Conservation (phyloP, 2,113 vertebrate genomes). For the Phalacrocorax aristotelis region DNA sequence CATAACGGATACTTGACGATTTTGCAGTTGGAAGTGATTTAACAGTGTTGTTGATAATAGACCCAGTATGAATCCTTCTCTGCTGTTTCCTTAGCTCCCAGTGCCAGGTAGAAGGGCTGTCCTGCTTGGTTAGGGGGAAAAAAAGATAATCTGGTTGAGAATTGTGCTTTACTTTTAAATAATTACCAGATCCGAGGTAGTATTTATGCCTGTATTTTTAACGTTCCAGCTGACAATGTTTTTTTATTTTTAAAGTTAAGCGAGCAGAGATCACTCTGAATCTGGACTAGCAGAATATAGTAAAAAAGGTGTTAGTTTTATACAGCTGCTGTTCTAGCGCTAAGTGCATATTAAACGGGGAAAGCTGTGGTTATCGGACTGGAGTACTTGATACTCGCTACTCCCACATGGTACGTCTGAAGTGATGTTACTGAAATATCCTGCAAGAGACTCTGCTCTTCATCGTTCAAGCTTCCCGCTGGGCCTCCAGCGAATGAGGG, state of each 20-base stretch:
- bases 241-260: not conserved
- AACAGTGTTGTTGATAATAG: not conserved
- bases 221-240: not conserved
- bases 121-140: not conserved
- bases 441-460: not conserved
- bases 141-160: not conserved
- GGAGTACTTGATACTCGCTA: not conserved
- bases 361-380: not conserved
- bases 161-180: not conserved
- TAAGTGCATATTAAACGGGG: not conserved
- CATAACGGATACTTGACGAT: not conserved
- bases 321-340: not conserved
- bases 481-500: not conserved
- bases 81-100: not conserved
- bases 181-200: not conserved
- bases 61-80: not conserved
- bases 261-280: not conserved
- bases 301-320: constrained; percentile 16
- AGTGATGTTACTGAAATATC: not conserved
- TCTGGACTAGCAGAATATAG: not conserved
- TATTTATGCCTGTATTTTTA: not conserved
- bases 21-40: not conserved
- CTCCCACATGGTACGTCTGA: not conserved
- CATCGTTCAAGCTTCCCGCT: not conserved
- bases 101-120: not conserved